Evolutionary conservation across 2,888 invertebrate genomes (phyloP).

Genomic region (Eupithecia abbreviata): DNA sequence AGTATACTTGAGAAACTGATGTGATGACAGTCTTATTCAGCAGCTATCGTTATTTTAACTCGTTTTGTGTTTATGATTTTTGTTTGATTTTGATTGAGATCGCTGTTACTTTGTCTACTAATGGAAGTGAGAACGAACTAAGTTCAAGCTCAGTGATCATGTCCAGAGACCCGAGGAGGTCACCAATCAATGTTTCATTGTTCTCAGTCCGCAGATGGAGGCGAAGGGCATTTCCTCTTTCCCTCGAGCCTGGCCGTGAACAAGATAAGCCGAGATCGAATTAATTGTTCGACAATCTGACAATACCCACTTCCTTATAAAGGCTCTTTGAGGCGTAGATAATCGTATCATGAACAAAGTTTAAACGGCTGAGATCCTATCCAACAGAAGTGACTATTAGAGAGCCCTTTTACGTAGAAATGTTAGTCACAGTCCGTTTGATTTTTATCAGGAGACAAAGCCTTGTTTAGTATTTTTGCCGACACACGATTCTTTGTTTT

Average conservation of each 20-base stretch:
- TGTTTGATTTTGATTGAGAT: background rate
- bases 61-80: background rate
- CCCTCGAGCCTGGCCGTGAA: slow-evolving; percentile 64
- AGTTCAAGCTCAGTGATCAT: slow-evolving; percentile 36
- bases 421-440: slow-evolving; percentile 28
- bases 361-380: slow-evolving; percentile 30
- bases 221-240: slow-evolving; percentile 77
- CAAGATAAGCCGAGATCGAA: slow-evolving; percentile 56
- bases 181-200: slow-evolving; percentile 72
- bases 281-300: slow-evolving; percentile 47
- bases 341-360: slow-evolving; percentile 32
- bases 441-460: slow-evolving; percentile 28
- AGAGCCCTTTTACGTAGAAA: slow-evolving; percentile 37
- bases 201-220: slow-evolving; percentile 67
- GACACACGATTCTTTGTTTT: slow-evolving; percentile 25
- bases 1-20: slow-evolving; percentile 20
- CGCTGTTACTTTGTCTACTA: background rate
- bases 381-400: slow-evolving; percentile 37
- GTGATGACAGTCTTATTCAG: background rate
- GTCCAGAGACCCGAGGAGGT: slow-evolving; percentile 73
- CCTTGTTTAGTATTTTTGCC: slow-evolving; percentile 21
- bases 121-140: background rate
- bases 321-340: slow-evolving; percentile 41
- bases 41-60: background rate
- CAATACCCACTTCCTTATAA: slow-evolving; percentile 46